Evolutionary conservation across 1,140 invertebrate genomes (phyloP).

Genomic region (Drosophila nasuta): DNA sequence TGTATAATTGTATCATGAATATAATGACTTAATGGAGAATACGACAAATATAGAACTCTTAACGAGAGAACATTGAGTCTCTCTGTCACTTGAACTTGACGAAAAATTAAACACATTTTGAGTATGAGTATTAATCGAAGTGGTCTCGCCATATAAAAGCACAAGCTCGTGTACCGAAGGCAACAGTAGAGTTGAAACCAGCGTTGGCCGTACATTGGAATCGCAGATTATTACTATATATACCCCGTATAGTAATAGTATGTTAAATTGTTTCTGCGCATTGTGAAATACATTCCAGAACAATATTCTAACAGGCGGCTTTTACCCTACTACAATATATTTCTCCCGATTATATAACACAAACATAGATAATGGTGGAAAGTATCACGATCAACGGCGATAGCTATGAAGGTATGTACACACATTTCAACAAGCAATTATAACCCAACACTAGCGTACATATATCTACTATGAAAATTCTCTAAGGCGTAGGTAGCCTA

Average conservation of each 20-base stretch:
- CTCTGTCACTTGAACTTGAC: constrained; percentile 36
- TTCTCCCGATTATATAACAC: constrained; percentile 54
- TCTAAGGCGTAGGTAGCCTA: background rate
- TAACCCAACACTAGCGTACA: no score
- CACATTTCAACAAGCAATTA: background rate
- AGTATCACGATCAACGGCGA: constrained; percentile 69
- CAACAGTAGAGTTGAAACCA: constrained; percentile 37
- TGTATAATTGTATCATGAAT: no score
- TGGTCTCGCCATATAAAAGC: constrained; percentile 39
- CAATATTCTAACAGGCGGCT: constrained; percentile 3
- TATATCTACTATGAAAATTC: background rate
- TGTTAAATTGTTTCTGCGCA: constrained; percentile 4
- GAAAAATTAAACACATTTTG: constrained; percentile 21
- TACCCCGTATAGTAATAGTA: background rate
- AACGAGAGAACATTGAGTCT: background rate
- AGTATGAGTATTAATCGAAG: constrained; percentile 10
- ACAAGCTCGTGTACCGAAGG: background rate
- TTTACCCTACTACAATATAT: constrained; percentile 27
- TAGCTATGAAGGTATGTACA: constrained; percentile 57
- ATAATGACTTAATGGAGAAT: constrained; percentile 1
- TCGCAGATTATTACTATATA: constrained; percentile 15
- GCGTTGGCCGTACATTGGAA: constrained; percentile 25
- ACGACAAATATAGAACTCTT: background rate
- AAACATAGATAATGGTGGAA: constrained; percentile 50
- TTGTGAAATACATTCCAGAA: constrained; percentile 49